Conservation (phyloP, 2,113 vertebrate species). For the Muscicapa adusta region DNA sequence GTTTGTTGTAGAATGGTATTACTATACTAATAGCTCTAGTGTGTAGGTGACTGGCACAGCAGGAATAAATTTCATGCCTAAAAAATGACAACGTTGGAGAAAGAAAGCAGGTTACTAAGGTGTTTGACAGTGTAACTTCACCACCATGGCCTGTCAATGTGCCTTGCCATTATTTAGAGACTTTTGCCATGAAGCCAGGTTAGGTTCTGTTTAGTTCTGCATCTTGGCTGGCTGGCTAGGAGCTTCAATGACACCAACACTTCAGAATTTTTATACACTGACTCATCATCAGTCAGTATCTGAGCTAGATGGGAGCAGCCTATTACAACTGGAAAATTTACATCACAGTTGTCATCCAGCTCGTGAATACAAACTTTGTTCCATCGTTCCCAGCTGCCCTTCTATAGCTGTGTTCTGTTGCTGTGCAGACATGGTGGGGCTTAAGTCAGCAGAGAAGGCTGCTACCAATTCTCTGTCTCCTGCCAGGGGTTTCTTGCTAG, state of each 20-base stretch:
- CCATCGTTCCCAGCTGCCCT: not conserved
- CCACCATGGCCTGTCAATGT: not conserved
- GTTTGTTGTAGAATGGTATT: not conserved
- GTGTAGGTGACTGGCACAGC: not conserved
- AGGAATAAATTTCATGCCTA: not conserved
- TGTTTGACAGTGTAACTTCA: not conserved
- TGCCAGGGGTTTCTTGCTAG: not conserved
- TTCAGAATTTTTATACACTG: not conserved
- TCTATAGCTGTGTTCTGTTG: not conserved
- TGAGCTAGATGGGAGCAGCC: not conserved
- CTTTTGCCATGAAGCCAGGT: not conserved
- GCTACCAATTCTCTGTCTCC: not conserved
- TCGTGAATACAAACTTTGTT: not conserved
- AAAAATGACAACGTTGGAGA: not conserved
- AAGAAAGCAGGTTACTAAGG: not conserved
- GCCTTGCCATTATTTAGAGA: not conserved
- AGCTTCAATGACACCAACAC: not conserved
- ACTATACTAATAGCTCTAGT: not conserved
- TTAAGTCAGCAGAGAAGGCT: not conserved
- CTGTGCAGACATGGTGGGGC: not conserved
- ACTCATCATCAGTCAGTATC: not conserved
- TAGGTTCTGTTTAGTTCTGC: not conserved
- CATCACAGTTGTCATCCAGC: not conserved
- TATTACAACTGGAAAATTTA: not conserved
- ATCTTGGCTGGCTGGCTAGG: not conserved